Evolutionary conservation across 2,113 vertebrate genomes (phyloP).

Genomic region (Vulpes vulpes): DNA sequence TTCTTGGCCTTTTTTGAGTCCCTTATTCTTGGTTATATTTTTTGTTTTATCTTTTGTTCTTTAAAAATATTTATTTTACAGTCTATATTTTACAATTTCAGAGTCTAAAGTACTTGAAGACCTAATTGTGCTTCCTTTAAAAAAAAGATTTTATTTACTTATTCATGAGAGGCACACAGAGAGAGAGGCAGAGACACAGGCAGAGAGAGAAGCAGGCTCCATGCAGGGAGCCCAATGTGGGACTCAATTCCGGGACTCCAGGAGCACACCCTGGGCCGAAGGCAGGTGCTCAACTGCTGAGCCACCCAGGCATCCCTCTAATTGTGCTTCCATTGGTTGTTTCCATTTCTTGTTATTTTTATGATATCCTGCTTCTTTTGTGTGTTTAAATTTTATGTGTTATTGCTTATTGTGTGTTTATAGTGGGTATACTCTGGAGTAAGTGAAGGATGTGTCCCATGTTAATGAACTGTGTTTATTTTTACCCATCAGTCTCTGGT

Average conservation of each 20-base stretch:
- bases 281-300: too few species aligned
- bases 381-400: neutral
- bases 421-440: neutral
- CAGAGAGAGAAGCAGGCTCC: too few species aligned
- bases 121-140: neutral
- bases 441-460: neutral
- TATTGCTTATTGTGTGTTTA: neutral
- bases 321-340: neutral
- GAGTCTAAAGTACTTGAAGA: neutral
- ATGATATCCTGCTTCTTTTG: neutral
- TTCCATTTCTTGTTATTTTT: constrained; percentile 16
- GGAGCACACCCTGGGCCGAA: too few species aligned
- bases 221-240: too few species aligned
- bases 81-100: neutral
- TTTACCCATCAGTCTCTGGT: neutral
- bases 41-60: neutral
- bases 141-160: too few species aligned
- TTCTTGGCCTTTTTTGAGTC: neutral
- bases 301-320: neutral
- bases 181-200: too few species aligned
- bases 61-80: neutral
- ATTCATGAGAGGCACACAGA: too few species aligned
- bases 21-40: neutral
- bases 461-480: neutral
- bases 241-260: too few species aligned